phyloP scores from a whole-genome alignment of 2,888 invertebrate genomes.

The Euplexia lucipara region DNA sequence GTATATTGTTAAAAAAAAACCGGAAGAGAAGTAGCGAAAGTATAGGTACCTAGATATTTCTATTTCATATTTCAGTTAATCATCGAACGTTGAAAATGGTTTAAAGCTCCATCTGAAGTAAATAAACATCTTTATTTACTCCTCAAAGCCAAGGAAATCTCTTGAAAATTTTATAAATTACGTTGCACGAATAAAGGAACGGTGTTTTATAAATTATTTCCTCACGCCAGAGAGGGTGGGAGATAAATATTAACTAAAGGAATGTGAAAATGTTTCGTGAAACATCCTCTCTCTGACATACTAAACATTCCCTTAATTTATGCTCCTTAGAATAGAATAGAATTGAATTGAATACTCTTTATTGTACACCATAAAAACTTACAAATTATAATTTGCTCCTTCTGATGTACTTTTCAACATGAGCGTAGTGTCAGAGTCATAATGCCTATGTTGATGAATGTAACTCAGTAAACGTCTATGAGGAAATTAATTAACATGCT shows the following conservation, averaged over 20 bases:
- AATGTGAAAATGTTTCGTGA: not conserved
- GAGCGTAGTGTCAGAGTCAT: no score
- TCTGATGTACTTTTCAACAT: no score
- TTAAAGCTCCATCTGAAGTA: constrained; percentile 36
- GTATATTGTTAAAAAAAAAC: not conserved
- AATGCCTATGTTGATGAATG: no score
- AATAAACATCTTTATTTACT: constrained; percentile 57
- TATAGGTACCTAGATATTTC: not conserved
- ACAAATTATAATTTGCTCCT: no score
- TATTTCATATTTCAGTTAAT: not conserved
- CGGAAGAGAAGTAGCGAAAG: not conserved
- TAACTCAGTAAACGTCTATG: no score
- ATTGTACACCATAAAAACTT: no score
- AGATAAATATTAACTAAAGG: constrained; percentile 15
- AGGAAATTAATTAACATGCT: no score
- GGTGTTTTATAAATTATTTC: constrained; percentile 44
- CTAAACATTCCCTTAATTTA: no score
- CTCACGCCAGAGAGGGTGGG: not conserved
- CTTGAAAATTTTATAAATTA: constrained; percentile 68
- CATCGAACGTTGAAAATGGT: constrained; percentile 1
- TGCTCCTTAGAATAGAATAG: no score
- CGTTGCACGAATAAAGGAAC: constrained; percentile 63
- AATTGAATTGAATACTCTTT: no score
- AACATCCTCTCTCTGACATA: no score
- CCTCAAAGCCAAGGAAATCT: constrained; percentile 60